phyloP scores from a whole-genome alignment of 2,797 vertebrate genomes.

The Gadopsis bispinosus region DNA sequence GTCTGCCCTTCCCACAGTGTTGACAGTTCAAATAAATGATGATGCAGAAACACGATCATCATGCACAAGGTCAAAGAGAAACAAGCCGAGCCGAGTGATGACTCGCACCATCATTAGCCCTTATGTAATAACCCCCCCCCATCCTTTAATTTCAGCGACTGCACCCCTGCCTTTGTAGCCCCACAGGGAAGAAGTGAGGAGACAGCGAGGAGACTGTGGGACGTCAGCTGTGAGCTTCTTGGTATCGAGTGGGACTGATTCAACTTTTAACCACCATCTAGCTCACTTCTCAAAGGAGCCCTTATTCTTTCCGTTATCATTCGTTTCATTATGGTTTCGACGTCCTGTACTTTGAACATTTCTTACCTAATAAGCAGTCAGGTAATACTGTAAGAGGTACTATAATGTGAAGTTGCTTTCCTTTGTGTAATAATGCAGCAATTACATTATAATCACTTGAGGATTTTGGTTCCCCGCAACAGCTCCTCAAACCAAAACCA shows the following conservation, averaged over 20 bases:
- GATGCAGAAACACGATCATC: not conserved
- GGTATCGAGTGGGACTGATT: slow-evolving; percentile 90
- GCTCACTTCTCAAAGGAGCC: slow-evolving; percentile 40
- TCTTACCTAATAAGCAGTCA: slow-evolving; percentile 62
- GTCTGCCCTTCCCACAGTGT: not conserved
- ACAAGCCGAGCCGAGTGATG: not conserved
- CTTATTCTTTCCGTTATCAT: slow-evolving; percentile 45
- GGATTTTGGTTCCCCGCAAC: slow-evolving; percentile 55
- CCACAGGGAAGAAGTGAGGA: slow-evolving; percentile 89
- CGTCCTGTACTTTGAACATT: slow-evolving; percentile 55
- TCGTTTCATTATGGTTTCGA: slow-evolving; percentile 54
- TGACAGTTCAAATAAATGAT: not conserved
- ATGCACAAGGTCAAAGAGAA: slow-evolving; percentile 19
- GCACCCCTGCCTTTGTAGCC: slow-evolving; percentile 89
- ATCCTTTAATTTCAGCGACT: slow-evolving; percentile 85
- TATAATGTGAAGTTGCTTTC: slow-evolving; percentile 73
- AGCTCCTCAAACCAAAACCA: slow-evolving; percentile 46
- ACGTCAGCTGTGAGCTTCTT: slow-evolving; percentile 91
- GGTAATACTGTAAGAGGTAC: slow-evolving; percentile 64
- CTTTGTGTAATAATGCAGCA: slow-evolving; percentile 68
- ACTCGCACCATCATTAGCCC: slow-evolving; percentile 26
- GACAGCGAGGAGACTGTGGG: slow-evolving; percentile 90
- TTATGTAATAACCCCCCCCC: slow-evolving; percentile 25
- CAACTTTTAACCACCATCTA: slow-evolving; percentile 13
- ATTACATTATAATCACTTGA: slow-evolving; percentile 60